Evolutionary conservation across 2,113 vertebrate genomes (phyloP).

Genomic region (Cavia aperea): DNA sequence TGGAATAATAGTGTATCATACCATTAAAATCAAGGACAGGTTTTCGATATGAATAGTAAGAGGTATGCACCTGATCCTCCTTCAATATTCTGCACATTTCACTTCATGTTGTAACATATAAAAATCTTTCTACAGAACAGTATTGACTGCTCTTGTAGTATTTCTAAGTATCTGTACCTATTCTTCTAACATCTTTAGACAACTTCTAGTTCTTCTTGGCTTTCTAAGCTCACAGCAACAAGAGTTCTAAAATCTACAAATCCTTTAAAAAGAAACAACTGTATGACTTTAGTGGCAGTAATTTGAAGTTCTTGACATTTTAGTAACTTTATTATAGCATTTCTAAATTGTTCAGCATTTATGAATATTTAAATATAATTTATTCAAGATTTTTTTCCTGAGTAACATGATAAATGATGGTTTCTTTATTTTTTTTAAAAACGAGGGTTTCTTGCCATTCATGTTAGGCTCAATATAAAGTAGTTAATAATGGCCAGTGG

Average conservation of each 20-base stretch:
- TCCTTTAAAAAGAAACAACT: background rate
- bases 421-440: too few relatives aligned
- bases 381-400: background rate
- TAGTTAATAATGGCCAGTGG: background rate
- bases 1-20: background rate
- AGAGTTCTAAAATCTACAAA: background rate
- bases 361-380: background rate
- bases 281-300: background rate
- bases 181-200: background rate
- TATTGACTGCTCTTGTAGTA: background rate
- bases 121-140: background rate
- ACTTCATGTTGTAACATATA: background rate
- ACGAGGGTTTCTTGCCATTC: background rate
- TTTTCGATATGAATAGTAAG: background rate
- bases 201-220: background rate
- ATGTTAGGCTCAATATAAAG: background rate
- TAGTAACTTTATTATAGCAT: background rate
- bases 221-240: background rate
- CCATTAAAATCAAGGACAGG: accelerated
- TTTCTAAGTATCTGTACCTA: background rate
- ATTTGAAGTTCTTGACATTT: background rate
- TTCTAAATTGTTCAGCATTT: background rate
- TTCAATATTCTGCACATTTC: background rate
- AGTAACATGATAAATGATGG: background rate
- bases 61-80: background rate